Base-by-base conservation (phyloP, 1,140 invertebrate species). In the Oryzaephilus surinamensis region DNA sequence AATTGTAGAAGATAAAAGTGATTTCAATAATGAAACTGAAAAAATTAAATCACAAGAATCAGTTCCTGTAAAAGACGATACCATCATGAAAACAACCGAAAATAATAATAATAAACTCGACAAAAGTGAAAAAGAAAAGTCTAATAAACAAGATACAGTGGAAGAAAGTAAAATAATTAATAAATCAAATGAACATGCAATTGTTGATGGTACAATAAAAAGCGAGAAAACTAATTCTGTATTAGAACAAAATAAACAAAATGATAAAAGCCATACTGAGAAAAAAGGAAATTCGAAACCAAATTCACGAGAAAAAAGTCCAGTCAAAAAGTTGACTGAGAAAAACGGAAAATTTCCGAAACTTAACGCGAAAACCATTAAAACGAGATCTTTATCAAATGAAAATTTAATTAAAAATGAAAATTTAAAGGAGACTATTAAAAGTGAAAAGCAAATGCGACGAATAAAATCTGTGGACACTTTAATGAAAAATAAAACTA, bases 401-500 rank as follows among this genome's bases (percentile, higher is more conserved):
- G 32, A 34, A 12, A 16, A 12, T 5, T 21, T 34, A 21, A n/a
- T n/a, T n/a, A n/a, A n/a, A n/a, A n/a, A n/a, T n/a, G n/a, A n/a
- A 20, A 34, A 34, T 6, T 16, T 21, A 34, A 34, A 13, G 32
- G 28, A 18, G 23, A 26, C 4, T 27, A 36, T 3, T 16, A 8
- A 8, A n/a, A 12, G 10, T 14, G 14, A 31, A 39, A 32, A 17
- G 14, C 15, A 14, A 39, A 31, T n/a, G n/a, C n/a, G n/a, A 39
- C 14, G 37, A 2, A 31, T 39, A 13, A 39, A 39, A 20, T 31
- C 37, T 3, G 31, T 32, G 7, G 38, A 33, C 14, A 4, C 16
- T 32, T 26, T 33, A 17, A 40, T 18, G 15, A 33, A 40, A 27
- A 33, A 40, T 17, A 19, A 32, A 23, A 20, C 11, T n/a, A 32